A percentile compares a stretch with the other conserved stretches of the same genome.
phyloP scores from a whole-genome alignment of 2,797 vertebrate genomes.

The Podargus strigoides region DNA sequence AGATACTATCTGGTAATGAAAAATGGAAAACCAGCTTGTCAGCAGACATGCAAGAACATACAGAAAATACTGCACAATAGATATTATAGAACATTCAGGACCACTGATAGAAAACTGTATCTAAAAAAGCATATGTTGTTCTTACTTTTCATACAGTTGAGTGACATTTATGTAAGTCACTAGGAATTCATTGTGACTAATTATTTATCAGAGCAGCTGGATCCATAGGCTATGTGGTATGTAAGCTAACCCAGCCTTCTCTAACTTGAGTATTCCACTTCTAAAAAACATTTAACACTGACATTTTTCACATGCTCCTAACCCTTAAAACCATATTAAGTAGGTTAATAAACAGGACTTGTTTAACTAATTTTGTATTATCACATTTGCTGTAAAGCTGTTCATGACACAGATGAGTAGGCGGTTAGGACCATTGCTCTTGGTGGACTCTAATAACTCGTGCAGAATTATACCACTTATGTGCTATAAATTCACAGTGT shows the following conservation, averaged over 20 bases:
- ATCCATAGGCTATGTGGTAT: background rate
- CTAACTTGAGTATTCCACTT: background rate
- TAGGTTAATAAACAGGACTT: background rate
- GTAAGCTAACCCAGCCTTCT: background rate
- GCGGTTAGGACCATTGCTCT: background rate
- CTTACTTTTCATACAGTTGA: background rate
- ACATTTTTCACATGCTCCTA: background rate
- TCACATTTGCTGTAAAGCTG: background rate
- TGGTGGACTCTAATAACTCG: background rate
- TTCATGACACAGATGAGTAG: background rate
- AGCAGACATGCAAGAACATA: background rate
- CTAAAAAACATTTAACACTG: background rate
- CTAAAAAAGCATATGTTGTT: background rate
- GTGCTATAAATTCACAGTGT: background rate
- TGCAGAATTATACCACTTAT: background rate
- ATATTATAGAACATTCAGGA: background rate
- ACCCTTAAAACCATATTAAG: background rate
- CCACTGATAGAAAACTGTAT: background rate
- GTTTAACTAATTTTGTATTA: background rate
- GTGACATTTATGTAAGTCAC: background rate
- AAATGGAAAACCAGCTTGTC: background rate
- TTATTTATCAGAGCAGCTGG: slow-evolving; percentile 3
- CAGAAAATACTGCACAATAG: background rate
- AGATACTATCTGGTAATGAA: background rate
- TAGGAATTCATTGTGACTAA: slow-evolving; percentile 1